Evolutionary conservation across 1,140 invertebrate genomes (phyloP).

Genomic region (Euschistus heros): DNA sequence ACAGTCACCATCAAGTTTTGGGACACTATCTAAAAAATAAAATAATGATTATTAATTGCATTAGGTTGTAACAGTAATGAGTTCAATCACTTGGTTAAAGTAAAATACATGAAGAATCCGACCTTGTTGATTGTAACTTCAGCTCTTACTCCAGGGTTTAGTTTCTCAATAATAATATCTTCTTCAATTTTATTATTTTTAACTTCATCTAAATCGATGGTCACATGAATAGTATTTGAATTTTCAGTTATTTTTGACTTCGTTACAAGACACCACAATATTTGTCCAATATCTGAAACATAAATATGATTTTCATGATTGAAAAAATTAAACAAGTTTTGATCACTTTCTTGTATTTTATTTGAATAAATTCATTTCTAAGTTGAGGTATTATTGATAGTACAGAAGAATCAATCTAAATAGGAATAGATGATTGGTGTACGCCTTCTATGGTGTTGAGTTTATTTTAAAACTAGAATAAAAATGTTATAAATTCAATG

Average conservation of each 20-base stretch:
- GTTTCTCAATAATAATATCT: background rate
- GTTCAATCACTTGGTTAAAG: background rate
- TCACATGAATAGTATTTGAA: conserved; percentile 5
- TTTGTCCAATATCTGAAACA: conserved; percentile 10
- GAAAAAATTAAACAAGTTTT: too few species aligned
- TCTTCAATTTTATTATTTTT: background rate
- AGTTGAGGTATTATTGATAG: too few species aligned
- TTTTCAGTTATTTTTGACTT: background rate
- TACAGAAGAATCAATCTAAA: too few species aligned
- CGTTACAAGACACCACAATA: conserved; percentile 6
- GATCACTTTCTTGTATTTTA: too few species aligned
- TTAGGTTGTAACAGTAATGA: background rate
- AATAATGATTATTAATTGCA: background rate
- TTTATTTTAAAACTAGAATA: too few species aligned
- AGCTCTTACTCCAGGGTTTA: background rate
- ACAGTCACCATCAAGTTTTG: background rate
- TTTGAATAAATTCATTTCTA: too few species aligned
- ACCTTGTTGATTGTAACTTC: conserved; percentile 8
- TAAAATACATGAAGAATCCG: background rate
- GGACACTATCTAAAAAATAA: conserved; percentile 6
- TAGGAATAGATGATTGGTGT: too few species aligned
- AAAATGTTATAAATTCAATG: too few species aligned
- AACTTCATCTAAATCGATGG: background rate
- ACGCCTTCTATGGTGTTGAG: too few species aligned
- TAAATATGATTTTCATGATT: conserved; percentile 6